Evolutionary conservation across 2,797 vertebrate species (phyloP), one percentile per base, ranked within the genome.

Genomic region (Allobates femoralis): DNA sequence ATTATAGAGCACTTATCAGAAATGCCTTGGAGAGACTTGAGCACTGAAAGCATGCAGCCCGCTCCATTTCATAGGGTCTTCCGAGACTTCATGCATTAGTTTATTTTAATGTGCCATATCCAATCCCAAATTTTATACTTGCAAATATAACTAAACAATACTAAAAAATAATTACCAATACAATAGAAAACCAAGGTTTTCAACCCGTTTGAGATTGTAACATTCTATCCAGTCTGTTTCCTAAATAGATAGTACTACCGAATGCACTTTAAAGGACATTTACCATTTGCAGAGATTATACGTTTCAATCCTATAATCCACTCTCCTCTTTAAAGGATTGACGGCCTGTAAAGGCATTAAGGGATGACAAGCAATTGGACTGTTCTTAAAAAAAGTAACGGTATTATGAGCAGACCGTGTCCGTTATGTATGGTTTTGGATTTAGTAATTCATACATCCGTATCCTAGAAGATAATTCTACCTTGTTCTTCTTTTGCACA

Each of bases 1-100:
- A 80, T 74, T 55, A 84, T 69, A 80, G 67, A 84, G 83, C 86
- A 85, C 86, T 88, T 81, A 84, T 56, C 32, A 85, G 51, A 88
- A 84, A 81, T 81, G 82, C 86, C 77, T 81, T 37, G 50, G 58
- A 84, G 86, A 80, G 84, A 87, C 55, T 34, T 23, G 34, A 83
- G 64, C 62, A 79, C 15, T 62, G 51, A 73, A 55, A 50, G 26
- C 67, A 64, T 50, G n/a, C 11, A 50, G 21, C 37, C 5, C 37
- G 6, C 37, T 73, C 37, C 28, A 50, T 81, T 62, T 75, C 37
- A 51, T 53, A 80, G 53, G 8, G n/a, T 53, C 66, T 46, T 80
- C 34, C 51, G 56, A 30, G 50, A 67, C 34, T 81, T 55, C 23
- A 28, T 81, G 28, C 16, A 5, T 55, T 81, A 67, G 28, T 28